A percentile compares a stretch with the other conserved stretches of the same genome.
Evolutionary conservation across 2,888 invertebrate genomes (phyloP).

Genomic region (Polymixis lichenea): DNA sequence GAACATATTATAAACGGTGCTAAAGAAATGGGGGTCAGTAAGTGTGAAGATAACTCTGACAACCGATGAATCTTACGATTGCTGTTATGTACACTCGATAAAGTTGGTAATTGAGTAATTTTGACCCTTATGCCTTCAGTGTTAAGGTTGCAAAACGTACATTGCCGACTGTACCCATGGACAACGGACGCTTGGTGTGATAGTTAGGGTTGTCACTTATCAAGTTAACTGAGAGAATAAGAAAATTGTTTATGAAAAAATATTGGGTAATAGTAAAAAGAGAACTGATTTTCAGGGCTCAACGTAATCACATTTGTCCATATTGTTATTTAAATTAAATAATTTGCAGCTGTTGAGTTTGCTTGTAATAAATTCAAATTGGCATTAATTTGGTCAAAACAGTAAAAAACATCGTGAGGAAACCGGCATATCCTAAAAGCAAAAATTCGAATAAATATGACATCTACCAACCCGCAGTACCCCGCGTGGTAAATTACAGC

Average conservation of each 20-base stretch:
- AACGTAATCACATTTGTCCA: not conserved
- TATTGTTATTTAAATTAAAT: not conserved
- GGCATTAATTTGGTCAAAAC: not conserved
- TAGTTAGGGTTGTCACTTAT: constrained; percentile 75
- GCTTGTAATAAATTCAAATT: not conserved
- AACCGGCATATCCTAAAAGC: too few relatives aligned
- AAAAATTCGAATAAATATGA: too few relatives aligned
- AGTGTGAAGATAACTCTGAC: constrained; percentile 68
- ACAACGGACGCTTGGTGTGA: constrained; percentile 1
- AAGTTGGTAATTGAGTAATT: not conserved
- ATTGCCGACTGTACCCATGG: constrained; percentile 45
- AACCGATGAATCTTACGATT: constrained; percentile 69
- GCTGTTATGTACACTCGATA: constrained; percentile 65
- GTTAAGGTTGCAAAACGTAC: constrained; percentile 1
- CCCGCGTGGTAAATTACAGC: too few relatives aligned
- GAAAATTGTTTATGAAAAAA: constrained; percentile 15
- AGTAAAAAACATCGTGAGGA: too few relatives aligned
- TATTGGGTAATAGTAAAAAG: constrained; percentile 12
- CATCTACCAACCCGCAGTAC: too few relatives aligned
- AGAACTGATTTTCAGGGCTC: constrained; percentile 43
- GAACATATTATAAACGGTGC: constrained; percentile 35
- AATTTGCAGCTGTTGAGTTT: too few relatives aligned
- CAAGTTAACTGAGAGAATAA: constrained; percentile 35
- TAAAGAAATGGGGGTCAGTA: constrained; percentile 55
- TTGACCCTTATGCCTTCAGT: not conserved